Evolutionary conservation across 1,140 invertebrate species (phyloP), one percentile per base, ranked within the genome.

Genomic region (Euwallacea fornicatus): DNA sequence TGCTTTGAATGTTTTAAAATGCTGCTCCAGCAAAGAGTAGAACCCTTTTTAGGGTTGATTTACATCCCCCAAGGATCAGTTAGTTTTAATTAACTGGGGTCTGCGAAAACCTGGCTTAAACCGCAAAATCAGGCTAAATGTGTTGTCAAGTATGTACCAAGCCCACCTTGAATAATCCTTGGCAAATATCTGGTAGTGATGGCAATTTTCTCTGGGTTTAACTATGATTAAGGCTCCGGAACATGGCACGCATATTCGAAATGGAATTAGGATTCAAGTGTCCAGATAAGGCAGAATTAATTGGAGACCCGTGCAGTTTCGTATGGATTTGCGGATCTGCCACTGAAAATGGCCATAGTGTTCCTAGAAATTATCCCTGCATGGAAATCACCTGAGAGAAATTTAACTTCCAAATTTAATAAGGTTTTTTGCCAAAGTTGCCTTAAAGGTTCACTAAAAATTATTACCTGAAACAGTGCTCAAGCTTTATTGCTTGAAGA

Each of bases 1-100:
- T 13, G 43, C 21, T 21, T 13, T 66, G 44, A 66, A 66, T 66
- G 21, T 66, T 66, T 55, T 43, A 66, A 55, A 63, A 43, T 9
- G 21, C 21, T 33, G n/a, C 11, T 11, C 11, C 33, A 43, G 59
- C 11, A 41, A n/a, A 10, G 21, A 21, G 10, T 15, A 58, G n/a
- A 58, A n/a, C 55, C 55, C 55, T 58, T 58, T 50, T 33, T 33
- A 33, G 46, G n/a, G 46, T 47, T 47, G 46, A 47, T 47, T 47
- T 47, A 47, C 9, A 47, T 10, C 46, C 46, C 46, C 46, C 2
- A 6, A 47, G 46, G 46, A 47, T 47, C 46, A 47, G 46, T 13
- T 11, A 56, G 15, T 56, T 56, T 56, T n/a, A 56, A 15, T 56
- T 56, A 56, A 56, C 7, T 15, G 21, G 21, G 1, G 21, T 33